Percentiles rank a stretch among this genome's conserved stretches.
phyloP scores from a whole-genome alignment of 2,888 invertebrate species.

The Sarcophaga carnaria region DNA sequence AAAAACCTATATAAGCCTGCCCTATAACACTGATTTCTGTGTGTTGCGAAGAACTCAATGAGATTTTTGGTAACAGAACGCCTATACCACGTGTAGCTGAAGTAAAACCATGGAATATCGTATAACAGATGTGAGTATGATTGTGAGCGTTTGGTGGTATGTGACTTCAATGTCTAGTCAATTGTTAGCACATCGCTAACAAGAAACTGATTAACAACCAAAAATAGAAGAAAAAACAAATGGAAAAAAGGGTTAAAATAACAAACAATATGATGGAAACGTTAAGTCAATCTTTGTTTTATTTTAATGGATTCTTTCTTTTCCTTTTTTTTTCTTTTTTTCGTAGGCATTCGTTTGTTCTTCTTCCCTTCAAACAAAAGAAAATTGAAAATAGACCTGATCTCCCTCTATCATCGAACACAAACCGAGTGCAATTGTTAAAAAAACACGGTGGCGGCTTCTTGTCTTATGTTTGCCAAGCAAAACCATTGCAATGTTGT shows the following conservation, averaged over 20 bases:
- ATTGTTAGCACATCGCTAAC: constrained; percentile 68
- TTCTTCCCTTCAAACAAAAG: neutral
- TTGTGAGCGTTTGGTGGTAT: constrained; percentile 8
- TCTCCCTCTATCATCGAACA: neutral
- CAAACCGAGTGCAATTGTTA: constrained; percentile 26
- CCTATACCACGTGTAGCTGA: no score
- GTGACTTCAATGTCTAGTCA: constrained; percentile 63
- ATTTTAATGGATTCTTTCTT: constrained; percentile 58
- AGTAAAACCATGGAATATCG: no score
- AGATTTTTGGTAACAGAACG: no score
- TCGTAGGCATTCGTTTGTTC: neutral
- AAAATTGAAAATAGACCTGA: neutral
- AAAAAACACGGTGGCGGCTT: constrained; percentile 55
- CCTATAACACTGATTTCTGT: no score
- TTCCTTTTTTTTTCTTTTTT: neutral
- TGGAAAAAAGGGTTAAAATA: constrained; percentile 4
- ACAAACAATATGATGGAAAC: constrained; percentile 40
- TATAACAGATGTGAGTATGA: no score
- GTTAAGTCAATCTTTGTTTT: constrained; percentile 65
- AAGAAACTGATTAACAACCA: constrained; percentile 68
- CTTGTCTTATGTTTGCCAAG: constrained; percentile 64
- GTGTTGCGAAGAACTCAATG: no score
- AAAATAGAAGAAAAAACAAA: constrained; percentile 20
- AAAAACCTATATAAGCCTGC: no score
- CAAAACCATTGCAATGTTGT: constrained; percentile 50